A percentile compares a stretch with the other conserved stretches of the same genome.
Conservation (phyloP, 1,140 invertebrate species). For the Habropoda laboriosa region DNA sequence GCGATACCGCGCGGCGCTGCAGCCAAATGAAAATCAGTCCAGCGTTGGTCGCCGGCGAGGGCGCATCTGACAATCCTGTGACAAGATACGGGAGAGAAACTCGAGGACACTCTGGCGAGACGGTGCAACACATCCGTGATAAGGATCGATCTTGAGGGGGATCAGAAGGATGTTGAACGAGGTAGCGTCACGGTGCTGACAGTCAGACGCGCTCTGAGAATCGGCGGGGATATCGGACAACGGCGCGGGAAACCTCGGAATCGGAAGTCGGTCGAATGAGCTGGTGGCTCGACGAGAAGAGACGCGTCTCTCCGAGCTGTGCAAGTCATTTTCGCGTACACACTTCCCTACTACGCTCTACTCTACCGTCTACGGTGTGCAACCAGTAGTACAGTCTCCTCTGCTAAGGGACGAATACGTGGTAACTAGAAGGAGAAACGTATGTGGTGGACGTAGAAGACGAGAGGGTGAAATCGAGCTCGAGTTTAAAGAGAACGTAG, state of each 20-base stretch:
- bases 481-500: not conserved
- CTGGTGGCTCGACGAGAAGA: conserved; percentile 15
- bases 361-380: too few species aligned
- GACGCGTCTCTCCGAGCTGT: conserved; percentile 41
- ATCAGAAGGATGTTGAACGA: conserved; percentile 25
- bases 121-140: conserved; percentile 24
- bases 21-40: conserved; percentile 80
- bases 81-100: conserved; percentile 38
- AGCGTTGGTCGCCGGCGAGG: conserved; percentile 78
- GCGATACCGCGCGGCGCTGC: conserved; percentile 70
- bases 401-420: not conserved
- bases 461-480: not conserved
- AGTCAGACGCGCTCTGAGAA: conserved; percentile 48
- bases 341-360: not conserved
- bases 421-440: too few species aligned
- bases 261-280: conserved; percentile 20
- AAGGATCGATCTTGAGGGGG: not conserved
- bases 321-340: not conserved
- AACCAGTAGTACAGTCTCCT: too few species aligned
- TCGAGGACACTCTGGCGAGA: conserved; percentile 6
- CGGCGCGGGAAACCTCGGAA: conserved; percentile 1
- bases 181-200: conserved; percentile 35
- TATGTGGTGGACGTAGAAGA: not conserved
- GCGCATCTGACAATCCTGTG: conserved; percentile 65
- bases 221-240: conserved; percentile 34